phyloP scores from a whole-genome alignment of 2,113 vertebrate genomes.

The Agelaius tricolor region DNA sequence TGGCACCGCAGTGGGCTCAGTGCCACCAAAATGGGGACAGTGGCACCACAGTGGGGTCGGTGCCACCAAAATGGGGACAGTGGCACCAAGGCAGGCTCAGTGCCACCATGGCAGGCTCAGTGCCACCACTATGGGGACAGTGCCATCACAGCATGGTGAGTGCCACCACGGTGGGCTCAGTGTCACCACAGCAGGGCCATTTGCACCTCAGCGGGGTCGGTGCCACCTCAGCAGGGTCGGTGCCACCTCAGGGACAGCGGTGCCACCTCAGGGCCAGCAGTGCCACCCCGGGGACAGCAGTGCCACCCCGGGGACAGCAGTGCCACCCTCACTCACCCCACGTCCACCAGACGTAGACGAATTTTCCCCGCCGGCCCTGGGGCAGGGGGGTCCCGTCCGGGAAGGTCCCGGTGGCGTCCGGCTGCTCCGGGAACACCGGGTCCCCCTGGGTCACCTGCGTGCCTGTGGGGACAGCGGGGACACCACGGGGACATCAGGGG shows the following conservation, averaged over 20 bases:
- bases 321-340: neutral
- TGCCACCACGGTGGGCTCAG: neutral
- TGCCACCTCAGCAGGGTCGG: neutral
- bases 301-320: neutral
- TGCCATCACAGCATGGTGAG: too few species aligned
- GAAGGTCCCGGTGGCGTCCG: neutral
- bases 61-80: too few species aligned
- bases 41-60: neutral
- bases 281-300: too few species aligned
- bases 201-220: too few species aligned
- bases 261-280: too few species aligned
- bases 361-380: neutral
- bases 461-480: neutral
- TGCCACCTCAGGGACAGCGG: too few species aligned
- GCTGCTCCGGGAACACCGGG: neutral
- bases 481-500: too few species aligned
- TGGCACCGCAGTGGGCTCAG: too few species aligned
- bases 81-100: too few species aligned
- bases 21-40: neutral
- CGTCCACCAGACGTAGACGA: neutral
- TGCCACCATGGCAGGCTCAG: too few species aligned
- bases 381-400: neutral
- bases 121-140: too few species aligned
- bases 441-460: neutral
- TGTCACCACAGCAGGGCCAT: too few species aligned